phyloP scores from a whole-genome alignment of 2,113 vertebrate genomes.

The Pampusana beccarii region DNA sequence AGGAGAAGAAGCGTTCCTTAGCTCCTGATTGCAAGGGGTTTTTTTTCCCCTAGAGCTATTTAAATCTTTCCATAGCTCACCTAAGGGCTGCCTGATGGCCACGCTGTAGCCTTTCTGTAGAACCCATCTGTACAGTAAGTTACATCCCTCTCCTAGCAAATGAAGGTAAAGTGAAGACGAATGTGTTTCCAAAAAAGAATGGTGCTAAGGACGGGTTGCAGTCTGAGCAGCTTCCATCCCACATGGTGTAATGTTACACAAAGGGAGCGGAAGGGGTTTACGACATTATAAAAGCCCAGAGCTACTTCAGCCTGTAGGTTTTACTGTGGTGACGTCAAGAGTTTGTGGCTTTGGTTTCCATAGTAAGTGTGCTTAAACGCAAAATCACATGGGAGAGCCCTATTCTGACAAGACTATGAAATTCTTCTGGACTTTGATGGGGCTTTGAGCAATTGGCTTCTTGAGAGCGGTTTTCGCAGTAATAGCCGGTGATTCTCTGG shows the following conservation, averaged over 20 bases:
- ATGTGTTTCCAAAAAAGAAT: neutral
- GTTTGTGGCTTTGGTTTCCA: neutral
- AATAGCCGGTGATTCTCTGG: neutral
- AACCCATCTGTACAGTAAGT: neutral
- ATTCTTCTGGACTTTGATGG: neutral
- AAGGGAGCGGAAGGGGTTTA: neutral
- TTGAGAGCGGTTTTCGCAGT: neutral
- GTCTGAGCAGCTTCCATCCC: neutral
- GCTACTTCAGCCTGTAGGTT: neutral
- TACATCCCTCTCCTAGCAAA: neutral
- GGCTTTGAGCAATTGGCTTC: neutral
- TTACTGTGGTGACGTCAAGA: neutral
- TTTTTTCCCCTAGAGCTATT: neutral
- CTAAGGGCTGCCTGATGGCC: neutral
- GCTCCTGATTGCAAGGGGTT: neutral
- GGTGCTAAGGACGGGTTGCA: neutral
- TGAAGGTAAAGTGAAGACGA: neutral
- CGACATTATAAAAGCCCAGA: neutral
- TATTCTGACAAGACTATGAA: neutral
- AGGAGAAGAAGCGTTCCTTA: neutral
- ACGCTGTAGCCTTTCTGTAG: neutral
- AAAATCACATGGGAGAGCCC: neutral
- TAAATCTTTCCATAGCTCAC: neutral
- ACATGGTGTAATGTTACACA: neutral
- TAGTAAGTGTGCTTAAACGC: neutral